Evolutionary conservation across 2,113 vertebrate genomes (phyloP).

Genomic region (Suncus etruscus): DNA sequence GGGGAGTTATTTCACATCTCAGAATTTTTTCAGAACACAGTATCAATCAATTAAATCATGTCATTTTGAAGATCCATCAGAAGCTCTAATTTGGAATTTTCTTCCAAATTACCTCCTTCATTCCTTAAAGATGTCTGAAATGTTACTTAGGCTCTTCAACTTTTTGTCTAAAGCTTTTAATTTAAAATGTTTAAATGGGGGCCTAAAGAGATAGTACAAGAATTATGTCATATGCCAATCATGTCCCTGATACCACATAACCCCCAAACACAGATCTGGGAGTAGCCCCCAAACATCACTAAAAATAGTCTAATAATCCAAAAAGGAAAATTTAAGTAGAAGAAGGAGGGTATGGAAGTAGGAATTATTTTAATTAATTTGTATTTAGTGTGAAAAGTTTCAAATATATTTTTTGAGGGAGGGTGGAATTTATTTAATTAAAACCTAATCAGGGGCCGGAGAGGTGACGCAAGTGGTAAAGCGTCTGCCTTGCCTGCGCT

Average conservation of each 20-base stretch:
- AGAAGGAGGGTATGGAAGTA: background rate
- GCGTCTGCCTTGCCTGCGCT: too few relatives aligned
- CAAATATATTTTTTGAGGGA: conserved; percentile 6
- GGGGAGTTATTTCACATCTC: background rate
- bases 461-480: too few relatives aligned
- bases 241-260: too few relatives aligned
- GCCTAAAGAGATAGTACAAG: too few relatives aligned
- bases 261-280: too few relatives aligned
- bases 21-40: conserved; percentile 41
- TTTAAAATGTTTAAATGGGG: conserved; percentile 50
- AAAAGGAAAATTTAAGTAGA: too few relatives aligned
- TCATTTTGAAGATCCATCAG: conserved; percentile 37
- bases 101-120: conserved; percentile 46
- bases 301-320: too few relatives aligned
- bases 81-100: conserved; percentile 22
- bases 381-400: conserved; percentile 29
- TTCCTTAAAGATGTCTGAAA: conserved; percentile 49
- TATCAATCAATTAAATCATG: background rate
- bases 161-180: conserved; percentile 40
- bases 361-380: conserved; percentile 49
- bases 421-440: too few relatives aligned
- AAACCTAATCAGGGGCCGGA: too few relatives aligned
- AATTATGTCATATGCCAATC: too few relatives aligned
- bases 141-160: background rate
- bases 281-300: too few relatives aligned